Percentiles rank a stretch among this genome's conserved stretches.
phyloP scores from a whole-genome alignment of 2,113 vertebrate species.

The Nycticryphes semicollaris region DNA sequence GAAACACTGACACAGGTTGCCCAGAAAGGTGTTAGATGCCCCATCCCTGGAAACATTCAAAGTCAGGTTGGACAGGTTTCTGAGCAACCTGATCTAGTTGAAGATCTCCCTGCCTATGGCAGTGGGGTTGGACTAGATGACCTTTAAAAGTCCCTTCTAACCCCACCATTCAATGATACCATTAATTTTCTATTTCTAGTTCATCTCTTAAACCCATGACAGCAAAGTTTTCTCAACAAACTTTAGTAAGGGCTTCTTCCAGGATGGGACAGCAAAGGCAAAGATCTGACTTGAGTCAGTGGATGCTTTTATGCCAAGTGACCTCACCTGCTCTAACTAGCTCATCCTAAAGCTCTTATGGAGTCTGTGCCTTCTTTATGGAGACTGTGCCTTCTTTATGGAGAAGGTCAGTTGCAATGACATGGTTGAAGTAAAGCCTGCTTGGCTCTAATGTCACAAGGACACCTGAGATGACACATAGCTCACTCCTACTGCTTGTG shows the following conservation, averaged over 20 bases:
- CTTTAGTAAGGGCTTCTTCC: not conserved
- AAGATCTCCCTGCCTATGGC: not conserved
- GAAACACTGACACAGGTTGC: fast-evolving
- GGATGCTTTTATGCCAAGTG: not conserved
- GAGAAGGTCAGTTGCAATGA: not conserved
- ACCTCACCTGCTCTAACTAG: not conserved
- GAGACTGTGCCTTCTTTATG: not conserved
- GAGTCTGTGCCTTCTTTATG: too few relatives aligned
- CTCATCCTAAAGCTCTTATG: not conserved
- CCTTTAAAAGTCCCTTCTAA: too few relatives aligned
- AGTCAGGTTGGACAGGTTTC: fast-evolving
- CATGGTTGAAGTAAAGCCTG: not conserved
- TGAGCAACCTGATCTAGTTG: not conserved
- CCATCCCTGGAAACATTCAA: not conserved
- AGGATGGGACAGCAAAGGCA: not conserved
- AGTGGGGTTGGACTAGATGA: fast-evolving
- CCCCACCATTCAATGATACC: not conserved
- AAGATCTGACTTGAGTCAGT: not conserved
- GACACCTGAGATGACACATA: not conserved
- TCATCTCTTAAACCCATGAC: not conserved
- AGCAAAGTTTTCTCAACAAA: not conserved
- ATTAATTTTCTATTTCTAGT: not conserved
- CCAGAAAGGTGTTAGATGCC: not conserved
- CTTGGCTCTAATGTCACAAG: not conserved
- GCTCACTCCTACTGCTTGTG: not conserved